Evolutionary conservation across 2,113 vertebrate species (phyloP), one percentile per base, ranked within the genome.

Genomic region (Callocephalon fimbriatum): DNA sequence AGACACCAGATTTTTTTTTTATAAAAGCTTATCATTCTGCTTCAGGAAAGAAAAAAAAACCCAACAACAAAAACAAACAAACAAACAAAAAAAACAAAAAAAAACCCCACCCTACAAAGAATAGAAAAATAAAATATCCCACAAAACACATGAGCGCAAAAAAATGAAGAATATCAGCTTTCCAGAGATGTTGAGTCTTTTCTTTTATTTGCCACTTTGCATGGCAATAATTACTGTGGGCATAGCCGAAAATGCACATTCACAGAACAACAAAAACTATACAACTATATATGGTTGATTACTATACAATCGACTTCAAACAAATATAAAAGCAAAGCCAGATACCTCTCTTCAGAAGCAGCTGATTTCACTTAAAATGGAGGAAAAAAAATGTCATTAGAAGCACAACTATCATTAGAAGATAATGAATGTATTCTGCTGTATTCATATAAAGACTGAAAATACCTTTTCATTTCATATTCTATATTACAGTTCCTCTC

Each of bases 381-480:
- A 71, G 61, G 56, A 50, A 90, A 95, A 95, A 94, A 70, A 11
- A 38, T 38, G 63, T 85, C 73, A 70, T 96, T 93, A 95, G 85
- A 92, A 76, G 51, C 50, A 93, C 76, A 95, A 93, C n/a, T 70
- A 74, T 87, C 62, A 88, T 97, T 95, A 95, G 85, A 92, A 76
- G 72, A 94, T 90, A 95, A 93, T 61, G 40, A 92, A 90, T 70
- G 67, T 86, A 45, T 37, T 93, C 62, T 79, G 54, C 87, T 89
- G 51, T 45, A 75, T 82, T 79, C 78, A 56, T n/a, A 58, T 66
- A 83, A 90, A 92, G 42, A 65, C 32, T 53, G 47, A 88, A 79
- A 88, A 61, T 66, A 90, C 54, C 79, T 78, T 95, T 94, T 81
- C 76, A 48, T 78, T 80, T 59, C 79, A 31, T 48, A 44, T 75